Evolutionary conservation across 2,113 vertebrate species (phyloP).

Genomic region (Silurus asotus): DNA sequence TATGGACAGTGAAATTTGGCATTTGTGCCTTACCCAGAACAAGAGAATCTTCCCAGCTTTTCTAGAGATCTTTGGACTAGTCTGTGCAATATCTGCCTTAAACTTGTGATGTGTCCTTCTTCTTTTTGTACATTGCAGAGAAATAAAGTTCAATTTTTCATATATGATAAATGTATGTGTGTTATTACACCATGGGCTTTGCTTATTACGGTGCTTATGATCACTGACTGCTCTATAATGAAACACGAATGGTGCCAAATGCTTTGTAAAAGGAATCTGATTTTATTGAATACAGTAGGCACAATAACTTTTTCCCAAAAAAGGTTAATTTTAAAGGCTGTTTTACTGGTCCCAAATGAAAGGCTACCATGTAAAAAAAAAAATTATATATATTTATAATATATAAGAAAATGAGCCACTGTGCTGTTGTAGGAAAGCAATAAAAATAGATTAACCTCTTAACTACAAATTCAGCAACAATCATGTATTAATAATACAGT

Average conservation of each 20-base stretch:
- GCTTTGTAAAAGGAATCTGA: neutral
- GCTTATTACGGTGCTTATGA: neutral
- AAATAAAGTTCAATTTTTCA: conserved; percentile 71
- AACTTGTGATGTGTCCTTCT: conserved; percentile 66
- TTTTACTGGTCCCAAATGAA: neutral
- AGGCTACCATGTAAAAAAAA: neutral
- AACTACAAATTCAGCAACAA: neutral
- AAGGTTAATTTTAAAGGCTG: neutral
- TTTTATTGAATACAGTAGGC: neutral
- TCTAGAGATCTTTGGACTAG: conserved; percentile 70
- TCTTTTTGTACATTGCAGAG: conserved; percentile 68
- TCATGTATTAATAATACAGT: neutral
- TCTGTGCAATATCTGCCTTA: conserved; percentile 81
- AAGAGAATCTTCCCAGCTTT: conserved; percentile 62
- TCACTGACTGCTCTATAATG: neutral
- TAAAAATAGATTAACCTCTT: neutral
- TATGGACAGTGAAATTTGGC: conserved; percentile 64
- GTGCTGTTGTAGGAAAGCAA: neutral
- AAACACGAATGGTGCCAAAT: neutral
- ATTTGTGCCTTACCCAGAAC: conserved; percentile 75
- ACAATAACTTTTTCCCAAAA: neutral
- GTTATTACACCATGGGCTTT: neutral
- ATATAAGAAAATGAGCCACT: too few relatives aligned
- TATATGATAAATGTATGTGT: conserved; percentile 38
- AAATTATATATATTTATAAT: neutral